phyloP scores from a whole-genome alignment of 2,888 invertebrate species.

The Macrosiphum euphorbiae region DNA sequence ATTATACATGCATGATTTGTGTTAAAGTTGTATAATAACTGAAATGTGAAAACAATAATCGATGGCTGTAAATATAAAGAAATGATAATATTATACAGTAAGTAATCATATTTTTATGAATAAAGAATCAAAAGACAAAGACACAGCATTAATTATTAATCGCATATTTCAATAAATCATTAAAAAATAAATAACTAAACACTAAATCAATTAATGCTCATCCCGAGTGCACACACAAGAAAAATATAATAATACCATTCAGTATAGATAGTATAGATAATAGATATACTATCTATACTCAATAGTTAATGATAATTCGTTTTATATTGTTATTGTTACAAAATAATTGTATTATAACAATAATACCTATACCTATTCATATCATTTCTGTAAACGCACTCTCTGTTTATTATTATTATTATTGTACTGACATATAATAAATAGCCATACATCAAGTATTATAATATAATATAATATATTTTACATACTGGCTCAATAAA shows the following conservation, averaged over 20 bases:
- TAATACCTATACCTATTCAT: neutral
- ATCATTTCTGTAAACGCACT: neutral
- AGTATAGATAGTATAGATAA: no score
- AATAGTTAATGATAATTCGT: no score
- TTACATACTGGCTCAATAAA: constrained; percentile 12
- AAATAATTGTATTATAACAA: neutral
- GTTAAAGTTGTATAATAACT: neutral
- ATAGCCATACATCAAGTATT: neutral
- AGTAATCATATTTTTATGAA: no score
- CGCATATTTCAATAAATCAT: neutral
- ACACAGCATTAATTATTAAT: neutral
- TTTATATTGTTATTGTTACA: neutral
- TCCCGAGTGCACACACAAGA: neutral
- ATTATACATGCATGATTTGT: neutral
- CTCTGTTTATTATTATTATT: neutral
- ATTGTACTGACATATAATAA: neutral
- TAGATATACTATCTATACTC: no score
- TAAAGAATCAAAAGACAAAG: no score
- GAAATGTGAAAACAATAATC: neutral
- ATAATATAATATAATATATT: neutral
- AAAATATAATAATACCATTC: neutral
- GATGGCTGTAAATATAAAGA: neutral
- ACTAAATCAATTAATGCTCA: neutral
- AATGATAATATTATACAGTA: neutral
- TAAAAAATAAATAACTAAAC: neutral